phyloP scores from a whole-genome alignment of 2,888 invertebrate genomes.

The Synergus gifuensis region DNA sequence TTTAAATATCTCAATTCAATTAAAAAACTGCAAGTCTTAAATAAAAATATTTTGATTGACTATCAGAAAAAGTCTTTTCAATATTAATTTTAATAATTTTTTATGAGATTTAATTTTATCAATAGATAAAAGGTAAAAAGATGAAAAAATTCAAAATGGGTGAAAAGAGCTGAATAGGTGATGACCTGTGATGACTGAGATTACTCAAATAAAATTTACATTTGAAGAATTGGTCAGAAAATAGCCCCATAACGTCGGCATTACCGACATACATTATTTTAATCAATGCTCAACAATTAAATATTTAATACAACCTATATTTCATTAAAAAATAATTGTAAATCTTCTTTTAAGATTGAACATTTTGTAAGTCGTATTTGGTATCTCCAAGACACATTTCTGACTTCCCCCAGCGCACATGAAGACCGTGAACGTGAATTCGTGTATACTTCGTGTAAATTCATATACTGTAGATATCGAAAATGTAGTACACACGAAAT shows the following conservation, averaged over 20 bases:
- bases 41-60: too few species aligned
- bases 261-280: conserved; percentile 1
- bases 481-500: conserved; percentile 74
- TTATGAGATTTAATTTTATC: too few species aligned
- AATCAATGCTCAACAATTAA: conserved; percentile 11
- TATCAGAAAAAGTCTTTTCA: too few species aligned
- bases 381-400: conserved; percentile 21
- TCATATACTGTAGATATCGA: conserved; percentile 56
- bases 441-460: conserved; percentile 50
- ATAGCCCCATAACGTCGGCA: not conserved
- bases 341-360: not conserved
- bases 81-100: too few species aligned
- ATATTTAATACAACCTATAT: not conserved
- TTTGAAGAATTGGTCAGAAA: not conserved
- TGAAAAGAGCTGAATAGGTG: too few species aligned
- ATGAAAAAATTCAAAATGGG: too few species aligned
- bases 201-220: not conserved
- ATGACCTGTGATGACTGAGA: too few species aligned
- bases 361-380: not conserved
- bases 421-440: conserved; percentile 46
- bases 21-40: too few species aligned
- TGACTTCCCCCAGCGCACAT: conserved; percentile 4
- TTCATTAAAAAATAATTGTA: not conserved
- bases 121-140: too few species aligned
- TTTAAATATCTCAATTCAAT: too few species aligned